These are phyloP conservation scores for Pangasius macronema DNA, from an alignment of 2,797 vertebrate genomes.

Conservation along the genomic window DNA sequence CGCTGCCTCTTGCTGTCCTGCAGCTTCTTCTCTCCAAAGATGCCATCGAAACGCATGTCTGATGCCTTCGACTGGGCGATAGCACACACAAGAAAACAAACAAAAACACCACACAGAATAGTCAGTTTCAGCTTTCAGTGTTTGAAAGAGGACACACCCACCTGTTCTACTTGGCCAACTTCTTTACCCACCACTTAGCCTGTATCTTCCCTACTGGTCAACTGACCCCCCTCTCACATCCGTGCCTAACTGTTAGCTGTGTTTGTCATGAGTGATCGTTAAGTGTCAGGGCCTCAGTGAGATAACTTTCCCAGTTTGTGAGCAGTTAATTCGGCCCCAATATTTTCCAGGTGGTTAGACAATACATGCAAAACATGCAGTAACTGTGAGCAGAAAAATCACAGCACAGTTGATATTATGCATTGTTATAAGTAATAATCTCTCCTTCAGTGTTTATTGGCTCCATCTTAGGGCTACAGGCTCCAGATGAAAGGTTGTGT, in stretches of 20 bases:
- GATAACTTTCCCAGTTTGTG: neutral
- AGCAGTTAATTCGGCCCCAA: neutral
- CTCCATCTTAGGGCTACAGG: neutral
- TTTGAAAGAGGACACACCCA: neutral
- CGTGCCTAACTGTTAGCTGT: neutral
- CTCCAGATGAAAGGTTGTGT: neutral
- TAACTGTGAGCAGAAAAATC: neutral
- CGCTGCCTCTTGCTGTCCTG: slow-evolving; percentile 93
- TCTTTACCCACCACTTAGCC: neutral
- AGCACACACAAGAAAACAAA: neutral
- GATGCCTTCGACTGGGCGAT: slow-evolving; percentile 88
- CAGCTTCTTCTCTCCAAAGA: slow-evolving; percentile 95
- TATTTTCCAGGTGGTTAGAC: neutral
- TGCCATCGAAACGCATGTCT: slow-evolving; percentile 97
- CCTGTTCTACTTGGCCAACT: neutral
- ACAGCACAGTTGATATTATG: neutral
- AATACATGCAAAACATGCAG: neutral
- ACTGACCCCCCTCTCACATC: neutral
- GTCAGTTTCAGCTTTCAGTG: neutral
- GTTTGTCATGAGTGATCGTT: neutral
- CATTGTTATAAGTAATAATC: neutral
- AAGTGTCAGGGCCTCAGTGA: neutral
- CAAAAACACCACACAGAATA: neutral
- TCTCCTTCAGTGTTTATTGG: neutral
- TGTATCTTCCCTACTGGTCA: neutral